Base-by-base conservation (phyloP, 2,113 vertebrate genomes). In the Nerophis lumbriciformis region DNA sequence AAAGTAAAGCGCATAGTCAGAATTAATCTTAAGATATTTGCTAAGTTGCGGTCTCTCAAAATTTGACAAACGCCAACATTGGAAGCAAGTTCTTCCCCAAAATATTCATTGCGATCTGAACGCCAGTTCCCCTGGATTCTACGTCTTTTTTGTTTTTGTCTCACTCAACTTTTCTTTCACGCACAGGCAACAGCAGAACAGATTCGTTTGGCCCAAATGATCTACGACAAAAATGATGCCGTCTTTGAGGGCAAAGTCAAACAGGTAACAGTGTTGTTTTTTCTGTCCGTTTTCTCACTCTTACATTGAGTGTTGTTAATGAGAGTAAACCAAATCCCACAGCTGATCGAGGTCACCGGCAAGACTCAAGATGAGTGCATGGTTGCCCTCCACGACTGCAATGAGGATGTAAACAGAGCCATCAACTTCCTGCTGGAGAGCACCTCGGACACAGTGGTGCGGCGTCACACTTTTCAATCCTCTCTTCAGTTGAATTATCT, bases 181-280 rank as follows among this genome's bases (percentile, higher is more conserved):
- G 13, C 79, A 39, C 75, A 99, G 96, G 94, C 95, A 83, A 99
- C 96, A 89, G 95, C 94, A 79, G 96, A 99, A 93, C 96, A 99
- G 86, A 96, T 99, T 84, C 95, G 95, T 75, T 92, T 99, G 0
- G 96, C 95, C 83, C 94, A 98, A 79, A 87, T 99, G 91, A 97
- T 97, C 86, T 97, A 94, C 0, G 96, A 98, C 91, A 96, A 97
- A 90, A 99, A 94, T 3, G 94, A 99, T 28, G 77, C 92, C 61
- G 95, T 97, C 82, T 99, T 97, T 89, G 95, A 99, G 88, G 93
- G 92, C 82, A 98, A 98, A 88, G 94, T 99, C 78, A 96, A 97
- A 86, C 95, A 98, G 91, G 96, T 95, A 74, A 71, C 21, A 4
- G 42, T 9, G 42, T 45, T 42, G 39, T 42, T 45, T 53, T 48